Evolutionary conservation across 1,140 invertebrate species (phyloP).

Genomic region (Chrysoperla carnea): DNA sequence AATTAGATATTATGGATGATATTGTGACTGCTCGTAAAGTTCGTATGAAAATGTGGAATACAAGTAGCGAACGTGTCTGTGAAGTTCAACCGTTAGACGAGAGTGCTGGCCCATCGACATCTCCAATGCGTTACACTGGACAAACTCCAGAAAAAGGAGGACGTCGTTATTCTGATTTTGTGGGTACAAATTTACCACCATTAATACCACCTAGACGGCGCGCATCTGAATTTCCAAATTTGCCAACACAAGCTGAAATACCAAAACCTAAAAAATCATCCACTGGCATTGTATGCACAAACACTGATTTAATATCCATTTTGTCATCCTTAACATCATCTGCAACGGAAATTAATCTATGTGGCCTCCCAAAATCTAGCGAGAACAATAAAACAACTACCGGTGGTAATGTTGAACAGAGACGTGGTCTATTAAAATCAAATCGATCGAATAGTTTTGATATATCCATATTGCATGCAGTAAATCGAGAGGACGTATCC

Average conservation of each 20-base stretch:
- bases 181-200: conserved; percentile 30
- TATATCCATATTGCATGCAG: conserved; percentile 44
- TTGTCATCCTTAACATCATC: conserved; percentile 62
- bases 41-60: conserved; percentile 65
- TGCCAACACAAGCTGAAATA: conserved; percentile 17
- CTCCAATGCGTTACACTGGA: conserved; percentile 32
- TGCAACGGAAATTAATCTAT: conserved; percentile 52
- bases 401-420: conserved; percentile 18
- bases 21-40: conserved; percentile 67
- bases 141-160: conserved; percentile 22
- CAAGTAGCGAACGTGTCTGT: conserved; percentile 57
- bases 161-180: conserved; percentile 54
- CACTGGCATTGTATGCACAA: conserved; percentile 53
- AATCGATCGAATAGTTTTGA: conserved; percentile 65
- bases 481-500: conserved; percentile 20
- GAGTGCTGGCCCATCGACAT: conserved; percentile 30
- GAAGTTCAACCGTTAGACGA: conserved; percentile 61
- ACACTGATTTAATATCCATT: conserved; percentile 60
- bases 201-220: conserved; percentile 31
- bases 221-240: conserved; percentile 43
- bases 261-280: conserved; percentile 20
- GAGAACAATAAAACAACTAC: conserved; percentile 11
- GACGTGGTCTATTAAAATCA: conserved; percentile 34
- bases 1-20: conserved; percentile 73
- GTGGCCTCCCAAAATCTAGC: conserved; percentile 11